These are phyloP conservation scores for Gastrophysa polygoni DNA, from an alignment of 2,888 invertebrate species.

Conservation along the genomic window DNA sequence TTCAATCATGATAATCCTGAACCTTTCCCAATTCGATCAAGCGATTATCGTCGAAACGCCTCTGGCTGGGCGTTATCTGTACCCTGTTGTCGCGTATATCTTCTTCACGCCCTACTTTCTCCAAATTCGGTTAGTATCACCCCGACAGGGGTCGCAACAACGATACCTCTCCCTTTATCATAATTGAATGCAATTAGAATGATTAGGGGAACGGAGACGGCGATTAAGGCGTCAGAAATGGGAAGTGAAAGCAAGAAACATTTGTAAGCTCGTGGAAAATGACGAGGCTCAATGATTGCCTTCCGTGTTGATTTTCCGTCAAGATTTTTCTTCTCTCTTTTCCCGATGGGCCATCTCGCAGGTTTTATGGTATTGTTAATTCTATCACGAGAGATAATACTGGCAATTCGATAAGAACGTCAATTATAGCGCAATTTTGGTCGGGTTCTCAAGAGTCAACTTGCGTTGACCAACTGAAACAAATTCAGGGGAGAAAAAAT, in stretches of 20 bases:
- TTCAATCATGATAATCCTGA: too few species aligned
- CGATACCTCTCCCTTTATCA: conserved; percentile 9
- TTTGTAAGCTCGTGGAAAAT: conserved; percentile 2
- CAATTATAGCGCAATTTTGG: too few species aligned
- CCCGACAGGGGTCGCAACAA: not conserved
- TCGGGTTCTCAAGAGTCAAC: too few species aligned
- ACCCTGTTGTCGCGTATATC: conserved; percentile 9
- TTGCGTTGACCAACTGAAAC: too few species aligned
- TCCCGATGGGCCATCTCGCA: too few species aligned
- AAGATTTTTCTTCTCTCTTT: too few species aligned
- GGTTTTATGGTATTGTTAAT: too few species aligned
- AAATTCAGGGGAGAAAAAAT: too few species aligned
- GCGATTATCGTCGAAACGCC: not conserved
- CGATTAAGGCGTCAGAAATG: conserved; percentile 14
- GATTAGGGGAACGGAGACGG: conserved; percentile 17
- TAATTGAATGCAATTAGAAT: conserved; percentile 20
- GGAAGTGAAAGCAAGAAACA: too few species aligned
- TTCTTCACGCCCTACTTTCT: conserved; percentile 27
- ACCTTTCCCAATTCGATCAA: too few species aligned
- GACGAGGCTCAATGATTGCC: conserved; percentile 6
- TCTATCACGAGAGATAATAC: too few species aligned
- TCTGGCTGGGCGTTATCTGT: conserved; percentile 15
- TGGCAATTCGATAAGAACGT: too few species aligned
- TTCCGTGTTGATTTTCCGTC: not conserved
- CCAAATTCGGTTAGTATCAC: conserved; percentile 21